A percentile compares a stretch with the other conserved stretches of the same genome.
phyloP scores from a whole-genome alignment of 2,113 vertebrate species.

The Myotis davidii region DNA sequence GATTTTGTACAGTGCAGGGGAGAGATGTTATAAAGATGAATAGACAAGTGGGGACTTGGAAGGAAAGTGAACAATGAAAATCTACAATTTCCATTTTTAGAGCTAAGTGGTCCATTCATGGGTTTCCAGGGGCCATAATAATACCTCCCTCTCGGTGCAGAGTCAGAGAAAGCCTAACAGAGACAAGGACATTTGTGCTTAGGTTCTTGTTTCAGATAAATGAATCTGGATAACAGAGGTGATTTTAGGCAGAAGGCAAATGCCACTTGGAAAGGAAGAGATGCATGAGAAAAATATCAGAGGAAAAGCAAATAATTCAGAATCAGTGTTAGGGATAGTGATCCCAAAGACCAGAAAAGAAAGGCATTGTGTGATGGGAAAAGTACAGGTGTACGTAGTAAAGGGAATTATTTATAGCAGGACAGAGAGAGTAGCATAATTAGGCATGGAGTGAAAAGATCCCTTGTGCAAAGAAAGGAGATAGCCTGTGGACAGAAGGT shows the following conservation, averaged over 20 bases:
- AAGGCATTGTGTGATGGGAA: not conserved
- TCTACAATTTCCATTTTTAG: too few relatives aligned
- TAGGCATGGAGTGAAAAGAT: not conserved
- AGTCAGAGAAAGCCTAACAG: too few relatives aligned
- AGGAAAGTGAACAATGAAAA: too few relatives aligned
- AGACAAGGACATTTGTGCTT: too few relatives aligned
- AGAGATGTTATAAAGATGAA: too few relatives aligned
- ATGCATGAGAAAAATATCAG: not conserved
- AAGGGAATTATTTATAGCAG: not conserved
- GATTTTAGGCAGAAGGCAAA: not conserved
- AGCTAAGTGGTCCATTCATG: too few relatives aligned
- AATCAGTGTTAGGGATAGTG: not conserved
- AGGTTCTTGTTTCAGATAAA: not conserved
- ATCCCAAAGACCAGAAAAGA: not conserved
- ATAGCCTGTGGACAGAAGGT: rapidly evolving
- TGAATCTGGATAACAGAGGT: not conserved
- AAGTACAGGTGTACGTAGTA: not conserved
- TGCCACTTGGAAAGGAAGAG: not conserved
- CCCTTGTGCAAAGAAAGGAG: rapidly evolving
- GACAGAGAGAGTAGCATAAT: not conserved
- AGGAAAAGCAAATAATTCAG: not conserved
- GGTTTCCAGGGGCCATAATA: too few relatives aligned
- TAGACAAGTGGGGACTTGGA: too few relatives aligned
- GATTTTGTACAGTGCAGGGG: too few relatives aligned
- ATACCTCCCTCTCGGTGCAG: too few relatives aligned